Conservation (phyloP, 2,113 vertebrate genomes). For the Entomyzon cyanotis region DNA sequence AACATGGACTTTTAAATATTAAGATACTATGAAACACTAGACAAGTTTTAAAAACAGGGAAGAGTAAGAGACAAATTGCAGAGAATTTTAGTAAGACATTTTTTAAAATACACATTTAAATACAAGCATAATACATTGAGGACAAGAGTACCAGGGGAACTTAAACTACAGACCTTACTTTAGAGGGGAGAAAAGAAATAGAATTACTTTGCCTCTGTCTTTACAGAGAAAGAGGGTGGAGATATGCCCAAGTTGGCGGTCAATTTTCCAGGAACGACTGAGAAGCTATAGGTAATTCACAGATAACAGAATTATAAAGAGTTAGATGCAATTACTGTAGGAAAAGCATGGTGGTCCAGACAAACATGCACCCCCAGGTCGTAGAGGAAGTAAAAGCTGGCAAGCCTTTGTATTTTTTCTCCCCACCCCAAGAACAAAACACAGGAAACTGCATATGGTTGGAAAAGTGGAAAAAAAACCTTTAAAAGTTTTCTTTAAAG, state of each 20-base stretch:
- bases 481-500: conserved; percentile 1
- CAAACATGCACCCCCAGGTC: conserved; percentile 53
- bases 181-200: conserved; percentile 53
- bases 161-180: conserved; percentile 65
- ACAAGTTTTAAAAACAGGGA: conserved; percentile 12
- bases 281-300: conserved; percentile 74
- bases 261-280: conserved; percentile 74
- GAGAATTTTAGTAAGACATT: neutral
- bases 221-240: conserved; percentile 79
- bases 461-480: conserved; percentile 15
- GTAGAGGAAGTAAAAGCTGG: conserved; percentile 28
- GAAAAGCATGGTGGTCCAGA: conserved; percentile 57
- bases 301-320: conserved; percentile 57
- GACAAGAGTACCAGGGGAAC: conserved; percentile 41
- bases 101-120: conserved; percentile 1
- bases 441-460: conserved; percentile 35
- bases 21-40: neutral
- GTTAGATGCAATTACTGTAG: conserved; percentile 60
- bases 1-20: conserved; percentile 11
- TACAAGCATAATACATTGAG: conserved; percentile 40
- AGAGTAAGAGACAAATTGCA: conserved; percentile 4
- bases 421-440: conserved; percentile 40
- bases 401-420: conserved; percentile 18
- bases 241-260: conserved; percentile 77
- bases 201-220: conserved; percentile 75